Conservation (phyloP, 2,113 vertebrate species). For the Gracilinanus agilis region DNA sequence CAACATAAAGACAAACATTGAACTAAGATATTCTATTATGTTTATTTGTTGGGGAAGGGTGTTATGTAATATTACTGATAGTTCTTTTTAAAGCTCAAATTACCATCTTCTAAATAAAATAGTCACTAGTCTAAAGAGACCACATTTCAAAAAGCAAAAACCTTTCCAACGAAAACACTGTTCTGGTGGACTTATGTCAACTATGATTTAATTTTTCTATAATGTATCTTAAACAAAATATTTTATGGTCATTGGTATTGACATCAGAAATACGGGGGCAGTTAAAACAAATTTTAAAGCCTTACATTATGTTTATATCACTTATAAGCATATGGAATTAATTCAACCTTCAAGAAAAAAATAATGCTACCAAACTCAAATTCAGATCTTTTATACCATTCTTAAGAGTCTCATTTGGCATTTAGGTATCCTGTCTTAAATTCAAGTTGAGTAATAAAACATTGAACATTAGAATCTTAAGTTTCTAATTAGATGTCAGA, state of each 20-base stretch:
- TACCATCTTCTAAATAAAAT: conserved; percentile 31
- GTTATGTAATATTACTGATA: conserved; percentile 42
- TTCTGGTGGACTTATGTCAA: conserved; percentile 47
- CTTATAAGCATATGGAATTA: conserved; percentile 57
- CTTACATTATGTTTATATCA: conserved; percentile 24
- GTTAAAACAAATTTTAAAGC: neutral
- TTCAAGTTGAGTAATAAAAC: conserved; percentile 66
- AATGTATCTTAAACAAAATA: conserved; percentile 34
- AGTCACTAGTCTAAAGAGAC: conserved; percentile 26
- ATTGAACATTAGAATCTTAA: conserved; percentile 47
- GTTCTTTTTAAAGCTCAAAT: conserved; percentile 46
- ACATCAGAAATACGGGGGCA: conserved; percentile 48
- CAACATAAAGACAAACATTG: neutral
- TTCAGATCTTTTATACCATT: conserved; percentile 49
- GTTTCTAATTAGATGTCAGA: conserved; percentile 41
- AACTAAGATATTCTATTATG: conserved; percentile 25
- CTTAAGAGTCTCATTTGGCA: conserved; percentile 37
- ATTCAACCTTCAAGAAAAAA: conserved; percentile 16
- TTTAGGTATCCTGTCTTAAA: conserved; percentile 32
- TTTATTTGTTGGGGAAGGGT: neutral
- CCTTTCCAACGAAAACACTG: conserved; percentile 49
- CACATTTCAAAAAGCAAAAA: conserved; percentile 19
- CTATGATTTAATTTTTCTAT: conserved; percentile 36
- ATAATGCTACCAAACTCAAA: conserved; percentile 1
- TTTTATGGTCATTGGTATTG: conserved; percentile 58